phyloP scores from a whole-genome alignment of 2,888 invertebrate species.

The Diplazon laetatorius region DNA sequence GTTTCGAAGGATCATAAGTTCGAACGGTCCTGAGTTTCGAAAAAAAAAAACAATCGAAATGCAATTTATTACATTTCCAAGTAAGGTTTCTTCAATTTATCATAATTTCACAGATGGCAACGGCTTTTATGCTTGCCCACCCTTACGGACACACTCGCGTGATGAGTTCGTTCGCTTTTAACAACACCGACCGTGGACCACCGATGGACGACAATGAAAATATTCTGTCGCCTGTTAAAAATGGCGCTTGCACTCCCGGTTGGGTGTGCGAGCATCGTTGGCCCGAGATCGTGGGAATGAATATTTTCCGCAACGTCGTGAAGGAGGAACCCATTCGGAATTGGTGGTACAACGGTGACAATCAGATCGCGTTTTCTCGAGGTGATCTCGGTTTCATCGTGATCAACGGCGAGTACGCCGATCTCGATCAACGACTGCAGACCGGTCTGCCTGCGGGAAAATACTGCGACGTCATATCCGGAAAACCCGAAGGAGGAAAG shows the following conservation, averaged over 20 bases:
- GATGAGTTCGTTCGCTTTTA: slow-evolving; percentile 84
- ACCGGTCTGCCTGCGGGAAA: slow-evolving; percentile 89
- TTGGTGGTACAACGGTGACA: slow-evolving; percentile 83
- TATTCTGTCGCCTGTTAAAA: slow-evolving; percentile 79
- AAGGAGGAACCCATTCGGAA: slow-evolving; percentile 73
- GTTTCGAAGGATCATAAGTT: not conserved
- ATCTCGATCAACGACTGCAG: slow-evolving; percentile 85
- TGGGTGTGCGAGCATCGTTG: slow-evolving; percentile 82
- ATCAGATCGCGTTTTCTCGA: slow-evolving; percentile 79
- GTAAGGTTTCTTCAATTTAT: not conserved
- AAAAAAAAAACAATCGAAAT: not conserved
- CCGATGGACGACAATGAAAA: slow-evolving; percentile 79
- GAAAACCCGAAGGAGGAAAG: slow-evolving; percentile 83
- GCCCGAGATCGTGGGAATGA: slow-evolving; percentile 81
- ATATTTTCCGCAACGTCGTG: slow-evolving; percentile 79
- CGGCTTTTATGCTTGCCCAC: slow-evolving; percentile 85
- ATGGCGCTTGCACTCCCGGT: slow-evolving; percentile 78
- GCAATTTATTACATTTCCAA: not conserved
- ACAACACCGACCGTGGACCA: slow-evolving; percentile 78
- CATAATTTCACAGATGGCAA: slow-evolving; percentile 79
- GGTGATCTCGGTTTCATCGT: slow-evolving; percentile 86
- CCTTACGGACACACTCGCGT: slow-evolving; percentile 84
- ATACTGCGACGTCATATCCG: slow-evolving; percentile 94
- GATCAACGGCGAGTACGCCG: slow-evolving; percentile 87
- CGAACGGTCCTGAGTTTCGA: not conserved